Evolutionary conservation across 2,888 invertebrate genomes (phyloP), one percentile per base, ranked within the genome.

Genomic region (Amblyjoppa fuscipennis): DNA sequence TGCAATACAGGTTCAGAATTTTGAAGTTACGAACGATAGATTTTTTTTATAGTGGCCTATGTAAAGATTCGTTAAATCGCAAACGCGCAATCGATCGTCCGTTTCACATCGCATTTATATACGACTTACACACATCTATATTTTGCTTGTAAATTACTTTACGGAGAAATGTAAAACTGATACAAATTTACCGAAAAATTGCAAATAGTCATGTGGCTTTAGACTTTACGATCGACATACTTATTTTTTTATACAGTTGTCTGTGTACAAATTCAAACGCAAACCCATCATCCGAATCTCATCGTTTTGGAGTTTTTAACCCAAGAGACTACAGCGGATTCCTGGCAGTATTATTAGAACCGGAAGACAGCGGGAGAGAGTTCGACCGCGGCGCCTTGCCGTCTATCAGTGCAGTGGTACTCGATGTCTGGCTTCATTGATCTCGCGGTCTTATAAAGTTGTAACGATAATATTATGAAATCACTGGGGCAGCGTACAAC

Each of bases 341-440:
- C 45, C 53, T 20, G 34, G 56, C 25, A 7, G 66, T 78, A 73
- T 81, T 73, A 73, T 81, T 64, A 84, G 77, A 81, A 77, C 41
- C 69, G 74, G 74, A 81, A 84, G 77, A 74, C 77, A 59, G 80
- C 70, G 80, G 80, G 75, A 76, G 80, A 76, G 59, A 71, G 25
- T 74, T 75, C 49, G 34, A 11, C n/a, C 38, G n/a, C 45, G 77
- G 81, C 76, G 77, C 81, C 81, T 51, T 11, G 71, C 53, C 20
- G 84, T 84, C 80, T 84, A 53, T 28, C 41, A 49, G 34, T 28
- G 13, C 20, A 45, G 16, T 61, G 28, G 59, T 64, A 75, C 56
- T 56, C 34, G 38, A 69, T 69, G 74, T 68, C 64, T 51, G 81
- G 61, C 76, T 70, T 76, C 70, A 81, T 81, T 70, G 81, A 81